Percentiles rank a stretch among this genome's conserved stretches.
Evolutionary conservation across 2,113 vertebrate genomes (phyloP).

Genomic region (Eulacestoma nigropectus): DNA sequence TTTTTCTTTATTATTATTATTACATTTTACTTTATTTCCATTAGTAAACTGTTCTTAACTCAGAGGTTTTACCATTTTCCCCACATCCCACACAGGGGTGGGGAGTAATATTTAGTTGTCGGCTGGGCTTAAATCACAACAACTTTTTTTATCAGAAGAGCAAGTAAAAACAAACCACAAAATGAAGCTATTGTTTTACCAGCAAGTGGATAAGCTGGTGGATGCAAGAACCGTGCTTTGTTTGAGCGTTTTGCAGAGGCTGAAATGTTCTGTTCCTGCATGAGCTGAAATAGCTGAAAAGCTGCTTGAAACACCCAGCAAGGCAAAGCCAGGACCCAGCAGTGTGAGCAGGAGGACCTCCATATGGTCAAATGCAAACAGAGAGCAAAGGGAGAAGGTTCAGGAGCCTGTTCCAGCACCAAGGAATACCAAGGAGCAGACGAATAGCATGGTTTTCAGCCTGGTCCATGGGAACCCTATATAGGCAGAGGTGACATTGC

Average conservation of each 20-base stretch:
- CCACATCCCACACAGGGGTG: neutral
- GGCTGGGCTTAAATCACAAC: neutral
- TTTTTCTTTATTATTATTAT: neutral
- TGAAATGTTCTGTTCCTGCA: neutral
- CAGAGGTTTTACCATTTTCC: neutral
- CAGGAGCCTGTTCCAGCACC: neutral
- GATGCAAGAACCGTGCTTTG: neutral
- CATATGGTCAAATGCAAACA: neutral
- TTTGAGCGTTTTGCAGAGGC: neutral
- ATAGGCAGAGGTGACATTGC: neutral
- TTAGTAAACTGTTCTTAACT: neutral
- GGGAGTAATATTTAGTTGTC: neutral
- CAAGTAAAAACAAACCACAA: neutral
- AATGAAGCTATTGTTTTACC: neutral
- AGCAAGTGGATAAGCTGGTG: neutral
- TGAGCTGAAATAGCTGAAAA: neutral
- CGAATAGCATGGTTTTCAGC: neutral
- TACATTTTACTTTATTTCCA: neutral
- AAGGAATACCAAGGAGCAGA: neutral
- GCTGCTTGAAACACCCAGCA: neutral
- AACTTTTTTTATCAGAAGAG: neutral
- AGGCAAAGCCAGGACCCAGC: rapidly evolving
- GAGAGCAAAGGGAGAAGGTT: neutral
- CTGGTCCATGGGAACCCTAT: neutral
- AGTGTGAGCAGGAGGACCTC: neutral